Base-by-base conservation (phyloP, 1,140 invertebrate species). In the Euglossa dilemma region DNA sequence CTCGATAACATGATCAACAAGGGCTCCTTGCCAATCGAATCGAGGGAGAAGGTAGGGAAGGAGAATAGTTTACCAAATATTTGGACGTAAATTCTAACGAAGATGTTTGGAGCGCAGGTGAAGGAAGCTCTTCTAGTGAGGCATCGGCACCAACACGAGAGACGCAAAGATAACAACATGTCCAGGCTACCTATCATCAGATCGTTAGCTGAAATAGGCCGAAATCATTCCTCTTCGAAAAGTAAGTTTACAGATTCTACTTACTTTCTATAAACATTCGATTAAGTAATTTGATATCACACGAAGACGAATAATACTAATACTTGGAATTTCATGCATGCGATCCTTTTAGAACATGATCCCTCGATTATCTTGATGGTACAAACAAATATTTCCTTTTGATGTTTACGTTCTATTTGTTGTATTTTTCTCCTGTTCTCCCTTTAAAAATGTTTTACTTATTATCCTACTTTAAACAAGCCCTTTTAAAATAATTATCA, bases 121-220 rank as follows among this genome's bases (percentile, higher is more conserved):
- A 96, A 97, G 91, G 98, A 99, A 91, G 97, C 97, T 11, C 95
- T 99, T 45, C 94, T 99, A 84, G 96, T 98, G 84, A 96, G 97
- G 69, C 99, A 99, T 95, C 96, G 98, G 61, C 99, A 99, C 96
- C 98, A 99, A 90, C 98, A 99, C 92, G 98, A 99, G 92, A 96
- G 96, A 89, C 96, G 96, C 86, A 97, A 97, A 91, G 96, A 97
- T 70, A 96, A 96, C 88, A 95, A 96, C 87, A 97, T 97, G 95
- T 97, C 98, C 50, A 96, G 98, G 82, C 95, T 99, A 76, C 99
- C 98, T 12, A 97, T 99, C 73, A 99, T 99, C 87, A 95, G 99
- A 86, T 99, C 98, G 14, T 95, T 99, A 85, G 98, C 99, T 28
- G 99, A 99, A 91, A 99, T 99, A 91, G 98, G 98, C 87, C 96